These are phyloP conservation scores for Apantesis nais DNA, from an alignment of 2,888 invertebrate genomes.

Conservation along the genomic window DNA sequence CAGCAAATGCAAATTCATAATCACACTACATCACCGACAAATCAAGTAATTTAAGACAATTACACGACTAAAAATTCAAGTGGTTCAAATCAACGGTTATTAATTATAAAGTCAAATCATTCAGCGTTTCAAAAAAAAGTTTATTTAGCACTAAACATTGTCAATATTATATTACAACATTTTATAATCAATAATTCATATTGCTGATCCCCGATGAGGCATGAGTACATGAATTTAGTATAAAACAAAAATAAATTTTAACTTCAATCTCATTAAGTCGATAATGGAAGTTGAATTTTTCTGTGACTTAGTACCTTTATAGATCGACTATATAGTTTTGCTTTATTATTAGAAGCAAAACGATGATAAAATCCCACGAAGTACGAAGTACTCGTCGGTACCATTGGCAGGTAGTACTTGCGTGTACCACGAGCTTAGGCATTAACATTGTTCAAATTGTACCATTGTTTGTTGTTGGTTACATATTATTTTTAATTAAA, in stretches of 20 bases:
- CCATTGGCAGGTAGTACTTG: neutral
- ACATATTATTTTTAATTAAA: neutral
- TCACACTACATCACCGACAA: no score
- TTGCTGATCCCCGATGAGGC: constrained; percentile 9
- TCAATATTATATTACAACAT: constrained; percentile 14
- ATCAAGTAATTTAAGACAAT: neutral
- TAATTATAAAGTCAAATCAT: constrained; percentile 16
- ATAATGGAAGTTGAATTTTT: neutral
- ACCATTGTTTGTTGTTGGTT: neutral
- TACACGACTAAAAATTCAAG: neutral
- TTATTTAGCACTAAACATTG: constrained; percentile 17
- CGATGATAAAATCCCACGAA: constrained; percentile 1
- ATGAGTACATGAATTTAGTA: neutral
- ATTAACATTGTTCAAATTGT: neutral
- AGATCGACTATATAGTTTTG: neutral
- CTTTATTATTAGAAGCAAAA: neutral
- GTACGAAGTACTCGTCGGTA: neutral
- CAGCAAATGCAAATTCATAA: neutral
- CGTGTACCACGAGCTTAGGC: neutral
- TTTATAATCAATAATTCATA: constrained; percentile 9
- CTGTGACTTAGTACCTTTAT: neutral
- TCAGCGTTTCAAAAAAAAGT: constrained; percentile 17
- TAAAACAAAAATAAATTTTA: neutral
- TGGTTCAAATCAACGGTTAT: neutral
- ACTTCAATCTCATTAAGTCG: neutral